Percentiles rank a stretch among this genome's conserved stretches.
Evolutionary conservation across 2,888 invertebrate genomes (phyloP).

Genomic region (Scaptodrosophila latifasciaeformis): DNA sequence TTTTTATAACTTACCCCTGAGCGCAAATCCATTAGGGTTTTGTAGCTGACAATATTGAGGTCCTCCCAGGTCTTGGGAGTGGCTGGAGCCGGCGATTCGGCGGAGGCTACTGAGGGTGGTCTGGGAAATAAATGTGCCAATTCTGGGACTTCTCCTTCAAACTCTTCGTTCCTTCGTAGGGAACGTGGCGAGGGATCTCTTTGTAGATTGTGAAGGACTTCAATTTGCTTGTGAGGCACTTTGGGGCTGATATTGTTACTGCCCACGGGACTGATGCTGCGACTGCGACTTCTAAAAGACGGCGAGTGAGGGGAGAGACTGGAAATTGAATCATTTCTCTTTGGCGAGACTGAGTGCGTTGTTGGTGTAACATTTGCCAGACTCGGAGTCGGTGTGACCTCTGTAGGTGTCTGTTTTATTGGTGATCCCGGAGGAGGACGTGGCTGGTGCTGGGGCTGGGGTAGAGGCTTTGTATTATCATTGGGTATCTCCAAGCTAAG

Average conservation of each 20-base stretch:
- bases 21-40: conserved; percentile 80
- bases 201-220: conserved; percentile 82
- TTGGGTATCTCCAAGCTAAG: conserved; percentile 72
- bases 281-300: conserved; percentile 56
- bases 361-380: not conserved
- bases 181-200: conserved; percentile 80
- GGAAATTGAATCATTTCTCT: conserved; percentile 23
- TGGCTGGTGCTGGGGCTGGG: conserved; percentile 26
- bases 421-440: no score
- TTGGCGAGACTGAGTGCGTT: conserved; percentile 32
- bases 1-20: conserved; percentile 80
- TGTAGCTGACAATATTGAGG: conserved; percentile 78
- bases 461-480: conserved; percentile 73
- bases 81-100: conserved; percentile 43
- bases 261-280: conserved; percentile 76
- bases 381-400: not conserved
- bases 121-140: conserved; percentile 9
- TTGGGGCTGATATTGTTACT: conserved; percentile 73
- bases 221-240: conserved; percentile 79
- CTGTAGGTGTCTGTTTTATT: conserved; percentile 12
- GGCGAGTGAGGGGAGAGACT: conserved; percentile 61
- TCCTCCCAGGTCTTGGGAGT: conserved; percentile 78
- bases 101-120: conserved; percentile 34
- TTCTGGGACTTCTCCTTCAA: conserved; percentile 31
- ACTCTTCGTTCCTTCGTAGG: conserved; percentile 50